phyloP scores from a whole-genome alignment of 2,113 vertebrate genomes.

The Pseudorasbora parva region DNA sequence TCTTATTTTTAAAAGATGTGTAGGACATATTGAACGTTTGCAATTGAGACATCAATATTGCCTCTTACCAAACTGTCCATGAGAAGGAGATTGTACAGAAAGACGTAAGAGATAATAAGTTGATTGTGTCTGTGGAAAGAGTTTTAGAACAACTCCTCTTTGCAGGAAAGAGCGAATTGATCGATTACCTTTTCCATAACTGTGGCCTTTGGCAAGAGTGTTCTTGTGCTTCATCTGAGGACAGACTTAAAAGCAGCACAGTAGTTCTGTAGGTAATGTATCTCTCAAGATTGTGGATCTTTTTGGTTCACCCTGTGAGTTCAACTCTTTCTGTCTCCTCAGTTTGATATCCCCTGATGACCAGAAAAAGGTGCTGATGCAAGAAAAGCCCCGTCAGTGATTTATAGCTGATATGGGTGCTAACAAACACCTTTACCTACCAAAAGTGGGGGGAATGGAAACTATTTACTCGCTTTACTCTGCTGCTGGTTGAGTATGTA shows the following conservation, averaged over 20 bases:
- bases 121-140: constrained; percentile 25
- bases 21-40: constrained; percentile 34
- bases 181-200: neutral
- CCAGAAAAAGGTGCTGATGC: constrained; percentile 22
- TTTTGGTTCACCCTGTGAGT: neutral
- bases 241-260: neutral
- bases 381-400: constrained; percentile 13
- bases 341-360: constrained; percentile 31
- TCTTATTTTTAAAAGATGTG: neutral
- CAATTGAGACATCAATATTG: constrained; percentile 49
- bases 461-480: constrained; percentile 15
- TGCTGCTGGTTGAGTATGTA: neutral
- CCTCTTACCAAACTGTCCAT: constrained; percentile 42
- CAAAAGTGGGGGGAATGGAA: neutral
- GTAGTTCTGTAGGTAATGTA: constrained; percentile 16
- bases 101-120: constrained; percentile 31
- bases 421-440: constrained; percentile 37
- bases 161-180: constrained; percentile 33
- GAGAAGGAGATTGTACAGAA: neutral
- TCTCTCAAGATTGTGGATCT: constrained; percentile 9
- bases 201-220: constrained; percentile 7
- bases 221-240: constrained; percentile 16
- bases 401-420: constrained; percentile 39
- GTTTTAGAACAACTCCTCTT: constrained; percentile 14
- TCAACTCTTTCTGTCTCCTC: constrained; percentile 8